phyloP scores from a whole-genome alignment of 2,113 vertebrate genomes.

The Bolborhynchus lineola region DNA sequence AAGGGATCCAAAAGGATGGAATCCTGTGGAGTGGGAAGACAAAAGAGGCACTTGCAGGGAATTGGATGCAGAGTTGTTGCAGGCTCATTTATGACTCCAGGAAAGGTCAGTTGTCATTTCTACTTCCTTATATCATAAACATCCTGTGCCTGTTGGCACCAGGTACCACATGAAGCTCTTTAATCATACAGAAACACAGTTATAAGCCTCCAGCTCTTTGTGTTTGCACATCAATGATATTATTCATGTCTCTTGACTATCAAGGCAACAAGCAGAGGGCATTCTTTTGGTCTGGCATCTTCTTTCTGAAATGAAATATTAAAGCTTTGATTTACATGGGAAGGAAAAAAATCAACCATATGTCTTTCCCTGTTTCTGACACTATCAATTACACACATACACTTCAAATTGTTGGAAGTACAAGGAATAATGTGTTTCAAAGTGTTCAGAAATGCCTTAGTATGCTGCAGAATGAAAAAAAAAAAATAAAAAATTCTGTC shows the following conservation, averaged over 20 bases:
- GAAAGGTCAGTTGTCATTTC: slow-evolving; percentile 46
- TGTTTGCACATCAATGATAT: slow-evolving; percentile 36
- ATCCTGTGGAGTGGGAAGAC: background rate
- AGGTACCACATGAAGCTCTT: slow-evolving; percentile 32
- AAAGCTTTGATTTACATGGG: slow-evolving; percentile 21
- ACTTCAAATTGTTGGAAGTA: background rate
- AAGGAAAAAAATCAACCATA: slow-evolving; percentile 9
- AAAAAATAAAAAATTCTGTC: background rate
- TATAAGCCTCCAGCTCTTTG: slow-evolving; percentile 32
- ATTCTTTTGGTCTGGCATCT: slow-evolving; percentile 17
- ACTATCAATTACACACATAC: background rate
- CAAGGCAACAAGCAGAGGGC: slow-evolving; percentile 33
- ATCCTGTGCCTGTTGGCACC: background rate
- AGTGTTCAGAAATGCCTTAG: background rate
- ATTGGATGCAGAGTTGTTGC: background rate
- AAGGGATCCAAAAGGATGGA: background rate
- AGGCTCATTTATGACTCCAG: background rate
- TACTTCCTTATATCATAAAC: background rate
- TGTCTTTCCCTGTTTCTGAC: background rate
- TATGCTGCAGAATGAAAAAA: background rate
- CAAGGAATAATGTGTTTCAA: background rate
- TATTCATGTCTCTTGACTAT: slow-evolving; percentile 36
- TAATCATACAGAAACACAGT: slow-evolving; percentile 37
- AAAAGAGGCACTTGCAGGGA: background rate
- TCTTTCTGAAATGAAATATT: slow-evolving; percentile 25